Evolutionary conservation across 35 echinoderm and acorn worm species (phyloP), one percentile per base, ranked within the genome.

Genomic region (Strongylocentrotus purpuratus): DNA sequence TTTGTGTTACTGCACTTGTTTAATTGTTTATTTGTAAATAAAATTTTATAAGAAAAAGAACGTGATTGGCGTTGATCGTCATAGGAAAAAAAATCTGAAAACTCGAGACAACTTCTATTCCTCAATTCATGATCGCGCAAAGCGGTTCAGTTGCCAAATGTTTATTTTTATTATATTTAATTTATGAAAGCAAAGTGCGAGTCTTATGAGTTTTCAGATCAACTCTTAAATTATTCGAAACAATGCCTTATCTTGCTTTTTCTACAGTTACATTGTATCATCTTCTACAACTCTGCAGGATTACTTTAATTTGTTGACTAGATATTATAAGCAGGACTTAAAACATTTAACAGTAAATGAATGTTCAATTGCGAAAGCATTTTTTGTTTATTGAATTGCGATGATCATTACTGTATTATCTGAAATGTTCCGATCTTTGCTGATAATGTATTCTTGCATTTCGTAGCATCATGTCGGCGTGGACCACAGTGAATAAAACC

Each of bases 141-240:
- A 78, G 50, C 15, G 50, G 50, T 55, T 55, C 50, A 55, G 28
- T 78, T 78, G 65, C 65, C 65, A 78, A 78, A 78, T 78, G 18
- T n/a, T 78, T 78, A 78, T 78, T 78, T 78, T 78, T 78, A 78
- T 78, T n/a, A 7, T 78, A 78, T 78, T 78, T 78, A 78, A 78
- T 28, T 78, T 18, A n/a, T 78, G 65, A 78, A 22, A 78, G 25
- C 20, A n/a, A 22, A 78, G 28, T 78, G 22, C 65, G 65, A 78
- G 65, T 78, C 65, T 22, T 78, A 6, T 78, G 65, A 78, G 65
- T 78, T 78, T 78, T 78, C 65, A 28, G 65, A 78, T 28, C 65
- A 78, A 78, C 65, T 78, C 65, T 78, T 78, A 78, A 78, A 78
- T 78, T 78, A 78, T 78, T 78, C 65, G 28, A 78, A n/a, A 78